A percentile compares a stretch with the other conserved stretches of the same genome.
phyloP scores from a whole-genome alignment of 1,140 invertebrate genomes.

The Bombus superbus region DNA sequence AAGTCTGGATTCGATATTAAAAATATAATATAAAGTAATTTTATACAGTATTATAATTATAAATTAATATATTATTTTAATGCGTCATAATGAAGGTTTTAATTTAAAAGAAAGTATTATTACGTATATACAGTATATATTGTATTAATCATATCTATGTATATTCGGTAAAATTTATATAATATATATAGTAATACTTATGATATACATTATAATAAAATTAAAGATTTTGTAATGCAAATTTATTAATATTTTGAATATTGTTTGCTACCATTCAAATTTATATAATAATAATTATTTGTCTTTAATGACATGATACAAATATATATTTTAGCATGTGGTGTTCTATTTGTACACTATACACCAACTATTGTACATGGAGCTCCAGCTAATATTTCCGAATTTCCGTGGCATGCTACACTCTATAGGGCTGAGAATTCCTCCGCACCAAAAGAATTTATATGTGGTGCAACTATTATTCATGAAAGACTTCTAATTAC shows the following conservation, averaged over 20 bases:
- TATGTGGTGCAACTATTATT: slow-evolving; percentile 79
- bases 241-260: not conserved
- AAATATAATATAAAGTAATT: not conserved
- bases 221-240: slow-evolving; percentile 10
- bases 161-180: not conserved
- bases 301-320: not conserved
- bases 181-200: not conserved
- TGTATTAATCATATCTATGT: not conserved
- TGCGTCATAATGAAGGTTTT: not conserved
- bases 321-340: slow-evolving; percentile 74
- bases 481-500: slow-evolving; percentile 74
- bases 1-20: not conserved
- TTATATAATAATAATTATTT: not conserved
- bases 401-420: slow-evolving; percentile 80
- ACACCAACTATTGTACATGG: slow-evolving; percentile 74
- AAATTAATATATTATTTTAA: no score
- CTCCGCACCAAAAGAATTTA: slow-evolving; percentile 66
- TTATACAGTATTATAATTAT: not conserved
- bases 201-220: not conserved
- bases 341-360: slow-evolving; percentile 46
- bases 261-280: not conserved
- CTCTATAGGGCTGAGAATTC: slow-evolving; percentile 64
- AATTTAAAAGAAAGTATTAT: not conserved
- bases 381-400: slow-evolving; percentile 61
- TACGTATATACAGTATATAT: not conserved